Evolutionary conservation across 1,140 invertebrate genomes (phyloP), one percentile per base, ranked within the genome.

Genomic region (Zaprionus capensis): DNA sequence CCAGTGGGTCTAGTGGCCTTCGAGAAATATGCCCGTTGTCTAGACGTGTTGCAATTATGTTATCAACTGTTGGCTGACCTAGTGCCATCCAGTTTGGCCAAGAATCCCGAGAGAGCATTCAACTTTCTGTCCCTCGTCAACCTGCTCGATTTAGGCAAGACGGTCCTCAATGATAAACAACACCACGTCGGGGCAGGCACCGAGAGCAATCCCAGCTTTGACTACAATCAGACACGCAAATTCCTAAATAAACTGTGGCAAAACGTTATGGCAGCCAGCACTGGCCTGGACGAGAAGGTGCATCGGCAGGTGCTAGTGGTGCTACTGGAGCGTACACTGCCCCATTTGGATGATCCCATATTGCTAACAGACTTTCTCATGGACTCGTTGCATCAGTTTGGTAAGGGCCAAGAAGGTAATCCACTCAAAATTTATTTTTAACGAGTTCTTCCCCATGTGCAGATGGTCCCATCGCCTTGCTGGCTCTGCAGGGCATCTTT

Each of bases 401-500:
- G 96, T 96, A 91, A 91, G 91, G 86, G 1, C 11, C 12, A 11
- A 51, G 12, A 46, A 4, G 7, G 5, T 17, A 3, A n/a, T n/a
- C 5, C 7, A 17, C 5, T 46, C 17, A 17, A n/a, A 4, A 6
- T 46, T 34, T 3, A 12, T 11, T 26, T 66, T 49, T 17, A 14
- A 7, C 22, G 2, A 9, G n/a, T 17, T 7, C n/a, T 44, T 4
- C 61, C 62, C 63, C 9, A 34, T 59, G 72, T 81, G 90, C 87
- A 97, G 96, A 97, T 91, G 98, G 98, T 24, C 95, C 97, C 2
- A 95, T 98, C 55, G 96, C 97, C 88, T 94, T 99, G 76, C 93
- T 99, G 44, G 97, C 98, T 11, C 93, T 99, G n/a, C 98, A 99
- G 93, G 98, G 98, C 12, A 95, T 99, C 15, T 98, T 98, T 91